Percentiles rank a stretch among this genome's conserved stretches.
phyloP scores from a whole-genome alignment of 2,797 vertebrate species.

The Salmo trutta region DNA sequence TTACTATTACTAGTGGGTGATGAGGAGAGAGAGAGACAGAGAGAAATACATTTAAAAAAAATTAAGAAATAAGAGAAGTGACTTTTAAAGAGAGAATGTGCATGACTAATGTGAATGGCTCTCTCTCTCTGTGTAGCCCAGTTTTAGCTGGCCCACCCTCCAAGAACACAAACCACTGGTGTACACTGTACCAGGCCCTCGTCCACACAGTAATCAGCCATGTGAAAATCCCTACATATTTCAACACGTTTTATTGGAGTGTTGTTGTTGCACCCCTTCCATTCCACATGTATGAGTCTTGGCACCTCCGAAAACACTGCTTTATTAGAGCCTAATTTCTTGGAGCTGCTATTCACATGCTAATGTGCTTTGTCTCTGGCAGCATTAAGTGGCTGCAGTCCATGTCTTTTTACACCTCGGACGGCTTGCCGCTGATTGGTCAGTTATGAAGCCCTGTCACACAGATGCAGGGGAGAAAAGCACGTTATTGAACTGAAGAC shows the following conservation, averaged over 20 bases:
- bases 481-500: neutral
- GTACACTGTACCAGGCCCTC: neutral
- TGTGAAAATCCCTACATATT: slow-evolving; percentile 1
- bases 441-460: slow-evolving; percentile 32
- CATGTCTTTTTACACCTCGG: slow-evolving; percentile 23
- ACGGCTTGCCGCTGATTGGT: slow-evolving; percentile 13
- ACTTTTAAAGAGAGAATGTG: neutral
- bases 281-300: slow-evolving; percentile 2
- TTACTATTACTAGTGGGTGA: slow-evolving; percentile 7
- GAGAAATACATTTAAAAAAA: neutral
- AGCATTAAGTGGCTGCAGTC: slow-evolving; percentile 15
- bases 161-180: neutral
- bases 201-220: neutral
- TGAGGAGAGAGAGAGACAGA: slow-evolving; percentile 3
- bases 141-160: neutral
- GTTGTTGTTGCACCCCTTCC: neutral
- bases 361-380: slow-evolving; percentile 32
- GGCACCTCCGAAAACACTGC: neutral
- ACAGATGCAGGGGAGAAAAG: neutral
- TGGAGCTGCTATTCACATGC: slow-evolving; percentile 29
- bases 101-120: neutral
- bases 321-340: slow-evolving; percentile 38
- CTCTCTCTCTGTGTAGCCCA: neutral
- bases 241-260: neutral
- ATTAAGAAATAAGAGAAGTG: neutral